Evolutionary conservation across 2,888 invertebrate species (phyloP), one percentile per base, ranked within the genome.

Genomic region (Heliconius sara): DNA sequence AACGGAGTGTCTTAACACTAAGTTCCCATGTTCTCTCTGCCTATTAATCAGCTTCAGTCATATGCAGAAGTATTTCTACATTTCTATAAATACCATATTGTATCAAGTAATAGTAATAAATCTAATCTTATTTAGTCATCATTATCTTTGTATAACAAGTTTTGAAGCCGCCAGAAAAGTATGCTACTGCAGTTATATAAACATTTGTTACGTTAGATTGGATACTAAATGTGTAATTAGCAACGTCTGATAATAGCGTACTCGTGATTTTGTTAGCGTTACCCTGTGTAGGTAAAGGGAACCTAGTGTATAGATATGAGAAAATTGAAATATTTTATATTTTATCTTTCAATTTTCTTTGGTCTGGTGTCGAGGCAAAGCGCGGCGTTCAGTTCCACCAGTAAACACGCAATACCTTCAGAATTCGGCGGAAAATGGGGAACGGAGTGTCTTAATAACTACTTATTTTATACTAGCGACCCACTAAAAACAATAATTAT

Each of bases 101-200:
- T 71, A 52, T n/a, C n/a, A 27, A 72, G 34, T 30, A 57, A 12
- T 30, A 30, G 22, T 70, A 25, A 22, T 30, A 57, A 57, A 57
- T 72, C 34, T 52, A 34, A 57, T 72, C 52, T 72, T 12, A 34
- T 30, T 52, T 34, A 66, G 19, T 66, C 47, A 78, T 73, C 65
- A 78, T 73, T 34, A 30, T 25, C 67, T 74, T 57, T 60, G 74
- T 74, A 74, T 43, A 78, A 52, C 65, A 25, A 60, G 78, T 74
- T 78, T 68, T 30, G 73, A 67, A 65, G 52, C 74, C 57, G 43
- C 47, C 39, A 52, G 65, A 71, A 79, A 80, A 67, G 60, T 80
- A 43, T 80, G 80, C 67, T 78, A 72, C 65, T 78, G 80, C 78
- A 43, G 76, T 80, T 80, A 80, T 76, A 78, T 78, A 80, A 80